Evolutionary conservation across 2,888 invertebrate species (phyloP).

Genomic region (Cheilosia vernalis): DNA sequence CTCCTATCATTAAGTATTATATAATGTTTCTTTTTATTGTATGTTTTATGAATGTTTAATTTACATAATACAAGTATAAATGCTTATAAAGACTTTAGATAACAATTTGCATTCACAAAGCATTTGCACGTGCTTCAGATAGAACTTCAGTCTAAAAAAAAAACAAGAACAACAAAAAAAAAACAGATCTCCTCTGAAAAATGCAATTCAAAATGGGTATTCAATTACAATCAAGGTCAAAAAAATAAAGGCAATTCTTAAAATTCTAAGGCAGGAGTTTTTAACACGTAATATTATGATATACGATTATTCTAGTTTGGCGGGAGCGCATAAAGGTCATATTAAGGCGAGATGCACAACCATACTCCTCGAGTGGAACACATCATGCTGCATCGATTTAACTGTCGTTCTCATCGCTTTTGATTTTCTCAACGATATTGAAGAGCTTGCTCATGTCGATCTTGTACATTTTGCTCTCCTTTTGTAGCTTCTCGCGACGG

Average conservation of each 20-base stretch:
- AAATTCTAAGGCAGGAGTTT: constrained; percentile 10
- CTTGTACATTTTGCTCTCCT: constrained; percentile 77
- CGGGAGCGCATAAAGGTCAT: background rate
- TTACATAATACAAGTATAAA: constrained; percentile 15
- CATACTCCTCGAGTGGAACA: constrained; percentile 2
- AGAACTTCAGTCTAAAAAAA: constrained; percentile 1
- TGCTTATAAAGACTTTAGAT: background rate
- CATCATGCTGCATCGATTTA: background rate
- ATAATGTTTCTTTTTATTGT: constrained; percentile 24
- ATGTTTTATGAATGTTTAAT: constrained; percentile 25
- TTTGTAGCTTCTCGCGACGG: constrained; percentile 76
- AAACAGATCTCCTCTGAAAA: constrained; percentile 1
- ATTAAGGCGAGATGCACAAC: constrained; percentile 22
- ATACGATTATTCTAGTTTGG: constrained; percentile 8
- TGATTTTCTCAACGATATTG: constrained; percentile 78
- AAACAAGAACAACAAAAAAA: constrained; percentile 2
- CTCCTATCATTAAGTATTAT: constrained; percentile 25
- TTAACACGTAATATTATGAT: background rate
- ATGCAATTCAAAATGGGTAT: constrained; percentile 5
- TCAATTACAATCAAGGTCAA: background rate
- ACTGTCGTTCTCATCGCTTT: constrained; percentile 67
- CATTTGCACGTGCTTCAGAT: background rate
- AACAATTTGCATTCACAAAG: background rate
- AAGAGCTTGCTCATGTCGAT: constrained; percentile 78
- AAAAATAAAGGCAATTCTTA: background rate